Evolutionary conservation across 2,888 invertebrate genomes (phyloP), one percentile per base, ranked within the genome.

Genomic region (Exocentrus adspersus): DNA sequence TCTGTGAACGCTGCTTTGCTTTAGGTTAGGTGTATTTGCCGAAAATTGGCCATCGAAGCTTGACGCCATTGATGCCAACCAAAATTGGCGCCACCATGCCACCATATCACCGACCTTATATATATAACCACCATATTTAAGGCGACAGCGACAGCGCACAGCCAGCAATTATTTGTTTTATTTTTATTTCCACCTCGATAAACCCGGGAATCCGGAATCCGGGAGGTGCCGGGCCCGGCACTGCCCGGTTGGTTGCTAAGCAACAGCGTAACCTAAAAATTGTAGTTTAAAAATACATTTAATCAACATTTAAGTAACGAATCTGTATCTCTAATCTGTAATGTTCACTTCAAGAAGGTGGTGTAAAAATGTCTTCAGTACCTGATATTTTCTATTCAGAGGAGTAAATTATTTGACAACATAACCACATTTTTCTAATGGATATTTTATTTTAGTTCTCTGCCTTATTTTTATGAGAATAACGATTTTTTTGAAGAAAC

Each of bases 401-500:
- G 37, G 62, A 63, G 63, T 63, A 59, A 48, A 50, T 50, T 4
- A 53, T 32, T 14, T 17, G 12, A 17, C 30, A 2, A 28, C 10
- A 43, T 21, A 43, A 54, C n/a, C 2, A 1, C 45, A 30, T 1
- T 12, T 48, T 45, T 12, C 14, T 28, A 43, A 54, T 7, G 3
- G 5, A 37, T 43, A 32, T 53, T 50, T 48, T 24, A 53, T 69
- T 67, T 61, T 52, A 69, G 69, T 16, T 65, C 63, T 24, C 21
- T 69, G 17, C 59, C 60, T 37, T 62, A 60, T 53, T 50, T 60
- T 64, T 65, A 67, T 62, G 63, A 57, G 2, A 60, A 58, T 32
- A 59, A 65, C 32, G 60, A 61, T 46, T 50, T 48, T 56, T 56
- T 58, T 46, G 52, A 72, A 62, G 72, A 73, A 66, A 71, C 68